A percentile compares a stretch with the other conserved stretches of the same genome.
phyloP scores from a whole-genome alignment of 2,113 vertebrate genomes.

The Cricetomys ansorgei region DNA sequence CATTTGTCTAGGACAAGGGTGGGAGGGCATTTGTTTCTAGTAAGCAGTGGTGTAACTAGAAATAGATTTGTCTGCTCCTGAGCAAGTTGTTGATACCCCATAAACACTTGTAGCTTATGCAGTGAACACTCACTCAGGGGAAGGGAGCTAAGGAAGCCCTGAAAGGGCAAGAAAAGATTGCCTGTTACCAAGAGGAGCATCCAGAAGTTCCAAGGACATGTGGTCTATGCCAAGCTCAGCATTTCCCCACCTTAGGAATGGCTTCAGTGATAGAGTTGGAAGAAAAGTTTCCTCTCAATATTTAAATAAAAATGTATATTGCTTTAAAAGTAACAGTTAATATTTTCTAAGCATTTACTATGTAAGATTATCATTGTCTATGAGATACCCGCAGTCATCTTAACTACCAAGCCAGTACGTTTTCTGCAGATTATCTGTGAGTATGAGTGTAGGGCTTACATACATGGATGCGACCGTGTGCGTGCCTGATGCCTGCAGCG shows the following conservation, averaged over 20 bases:
- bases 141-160: not conserved
- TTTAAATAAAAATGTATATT: constrained; percentile 33
- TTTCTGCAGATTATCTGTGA: not conserved
- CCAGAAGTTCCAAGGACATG: not conserved
- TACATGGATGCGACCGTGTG: not conserved
- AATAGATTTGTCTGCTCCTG: not conserved
- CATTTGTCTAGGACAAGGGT: not conserved
- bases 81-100: not conserved
- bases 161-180: not conserved
- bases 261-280: not conserved
- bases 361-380: not conserved
- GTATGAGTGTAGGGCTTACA: not conserved
- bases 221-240: not conserved
- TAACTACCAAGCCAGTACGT: not conserved
- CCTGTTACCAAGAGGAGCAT: not conserved
- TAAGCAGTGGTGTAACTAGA: not conserved
- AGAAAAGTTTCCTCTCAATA: constrained; percentile 1
- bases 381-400: not conserved
- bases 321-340: constrained; percentile 18
- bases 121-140: not conserved
- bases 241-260: not conserved
- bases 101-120: constrained; percentile 8
- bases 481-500: not conserved
- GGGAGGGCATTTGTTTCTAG: not conserved
- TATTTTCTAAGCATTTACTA: not conserved